Evolutionary conservation across 2,113 vertebrate species (phyloP).

Genomic region (Fulmarus glacialis): DNA sequence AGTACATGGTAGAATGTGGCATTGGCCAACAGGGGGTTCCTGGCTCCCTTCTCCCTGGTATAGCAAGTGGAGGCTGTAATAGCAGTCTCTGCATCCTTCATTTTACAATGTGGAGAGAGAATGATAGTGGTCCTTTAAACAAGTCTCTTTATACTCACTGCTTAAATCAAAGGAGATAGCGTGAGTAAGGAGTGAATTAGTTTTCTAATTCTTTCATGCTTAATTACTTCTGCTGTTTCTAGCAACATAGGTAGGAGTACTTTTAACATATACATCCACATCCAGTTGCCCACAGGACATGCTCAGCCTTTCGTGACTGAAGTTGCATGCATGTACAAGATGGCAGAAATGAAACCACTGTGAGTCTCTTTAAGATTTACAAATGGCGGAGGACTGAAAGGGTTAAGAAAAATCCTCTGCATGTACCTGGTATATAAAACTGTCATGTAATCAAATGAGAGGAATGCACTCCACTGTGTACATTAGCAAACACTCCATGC

Average conservation of each 20-base stretch:
- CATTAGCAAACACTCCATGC: conserved; percentile 51
- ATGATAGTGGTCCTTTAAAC: background rate
- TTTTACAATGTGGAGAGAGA: background rate
- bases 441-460: conserved; percentile 59
- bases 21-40: background rate
- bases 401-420: conserved; percentile 54
- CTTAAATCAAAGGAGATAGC: background rate
- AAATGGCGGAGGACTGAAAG: conserved; percentile 24
- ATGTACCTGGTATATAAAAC: conserved; percentile 53
- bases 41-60: background rate
- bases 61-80: background rate
- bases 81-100: background rate
- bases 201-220: conserved; percentile 5
- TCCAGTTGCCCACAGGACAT: background rate
- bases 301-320: background rate
- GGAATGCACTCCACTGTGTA: conserved; percentile 61
- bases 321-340: background rate
- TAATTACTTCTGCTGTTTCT: background rate
- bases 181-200: background rate
- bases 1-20: background rate
- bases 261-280: background rate
- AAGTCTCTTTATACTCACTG: background rate
- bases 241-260: background rate
- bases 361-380: background rate
- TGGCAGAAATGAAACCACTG: background rate